A percentile compares a stretch with the other conserved stretches of the same genome.
phyloP scores from a whole-genome alignment of 2,797 vertebrate genomes.

The Megalops cyprinoides region DNA sequence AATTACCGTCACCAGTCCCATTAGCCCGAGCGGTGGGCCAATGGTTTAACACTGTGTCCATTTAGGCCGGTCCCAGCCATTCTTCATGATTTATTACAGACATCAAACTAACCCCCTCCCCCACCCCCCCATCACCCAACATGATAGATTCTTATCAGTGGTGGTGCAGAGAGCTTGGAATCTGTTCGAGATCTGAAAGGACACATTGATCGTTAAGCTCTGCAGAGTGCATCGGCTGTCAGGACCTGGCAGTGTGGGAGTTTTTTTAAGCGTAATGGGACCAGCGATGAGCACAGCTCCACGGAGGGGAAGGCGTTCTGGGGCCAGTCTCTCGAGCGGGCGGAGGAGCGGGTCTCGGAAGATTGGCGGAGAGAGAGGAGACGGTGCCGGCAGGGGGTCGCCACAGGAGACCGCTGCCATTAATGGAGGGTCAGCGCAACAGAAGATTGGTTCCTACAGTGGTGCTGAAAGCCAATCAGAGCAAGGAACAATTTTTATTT shows the following conservation, averaged over 20 bases:
- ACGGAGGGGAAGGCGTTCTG: background rate
- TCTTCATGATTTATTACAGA: slow-evolving; percentile 16
- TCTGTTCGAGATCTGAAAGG: background rate
- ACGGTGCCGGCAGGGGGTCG: background rate
- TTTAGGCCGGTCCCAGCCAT: background rate
- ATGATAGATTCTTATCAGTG: background rate
- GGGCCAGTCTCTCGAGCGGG: background rate
- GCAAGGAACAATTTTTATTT: background rate
- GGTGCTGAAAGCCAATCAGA: background rate
- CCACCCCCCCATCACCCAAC: background rate
- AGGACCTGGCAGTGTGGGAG: background rate
- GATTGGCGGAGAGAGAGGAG: background rate
- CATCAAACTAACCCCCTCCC: background rate
- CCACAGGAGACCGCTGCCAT: background rate
- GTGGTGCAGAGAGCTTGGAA: background rate
- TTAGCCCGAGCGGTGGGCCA: slow-evolving; percentile 3
- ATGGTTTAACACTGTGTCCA: background rate
- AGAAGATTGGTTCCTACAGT: background rate
- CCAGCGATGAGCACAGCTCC: background rate
- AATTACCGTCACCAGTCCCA: slow-evolving; percentile 14
- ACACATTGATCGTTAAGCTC: slow-evolving; percentile 3
- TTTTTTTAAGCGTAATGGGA: background rate
- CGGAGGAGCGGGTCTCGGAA: background rate
- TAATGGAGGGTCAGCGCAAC: background rate
- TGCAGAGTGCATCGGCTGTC: background rate